phyloP scores from a whole-genome alignment of 2,797 vertebrate genomes.

The Coregonus ussuriensis region DNA sequence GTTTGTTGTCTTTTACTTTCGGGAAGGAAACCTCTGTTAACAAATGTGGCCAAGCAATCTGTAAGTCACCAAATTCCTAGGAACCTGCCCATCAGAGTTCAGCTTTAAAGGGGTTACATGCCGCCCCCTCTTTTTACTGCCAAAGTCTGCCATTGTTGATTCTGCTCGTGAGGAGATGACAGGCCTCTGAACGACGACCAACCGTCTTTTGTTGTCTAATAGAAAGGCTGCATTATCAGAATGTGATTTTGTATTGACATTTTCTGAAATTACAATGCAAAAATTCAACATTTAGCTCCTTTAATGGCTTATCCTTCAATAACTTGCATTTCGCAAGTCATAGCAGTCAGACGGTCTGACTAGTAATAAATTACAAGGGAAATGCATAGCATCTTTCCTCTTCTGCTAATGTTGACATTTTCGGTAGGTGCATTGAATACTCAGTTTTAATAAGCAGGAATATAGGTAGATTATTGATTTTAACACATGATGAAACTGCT shows the following conservation, averaged over 20 bases:
- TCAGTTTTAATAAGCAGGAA: no score
- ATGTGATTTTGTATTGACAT: no score
- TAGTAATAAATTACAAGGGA: background rate
- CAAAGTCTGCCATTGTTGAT: no score
- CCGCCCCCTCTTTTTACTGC: no score
- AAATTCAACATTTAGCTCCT: no score
- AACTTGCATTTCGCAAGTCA: background rate
- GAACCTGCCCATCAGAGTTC: background rate
- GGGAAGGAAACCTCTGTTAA: background rate
- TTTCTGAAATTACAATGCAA: no score
- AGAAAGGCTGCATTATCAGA: no score
- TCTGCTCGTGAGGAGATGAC: no score
- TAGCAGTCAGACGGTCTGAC: background rate
- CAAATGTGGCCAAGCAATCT: background rate
- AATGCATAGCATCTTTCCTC: background rate
- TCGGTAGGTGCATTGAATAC: background rate
- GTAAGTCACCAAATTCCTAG: background rate
- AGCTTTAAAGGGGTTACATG: background rate
- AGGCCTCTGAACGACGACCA: no score
- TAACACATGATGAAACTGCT: no score
- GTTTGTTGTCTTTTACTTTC: background rate
- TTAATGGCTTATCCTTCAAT: background rate
- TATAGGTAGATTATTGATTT: no score
- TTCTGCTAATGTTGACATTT: background rate
- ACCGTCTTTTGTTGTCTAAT: no score